Evolutionary conservation across 2,888 invertebrate genomes (phyloP), one percentile per base, ranked within the genome.

Genomic region (Pollenia amentaria): DNA sequence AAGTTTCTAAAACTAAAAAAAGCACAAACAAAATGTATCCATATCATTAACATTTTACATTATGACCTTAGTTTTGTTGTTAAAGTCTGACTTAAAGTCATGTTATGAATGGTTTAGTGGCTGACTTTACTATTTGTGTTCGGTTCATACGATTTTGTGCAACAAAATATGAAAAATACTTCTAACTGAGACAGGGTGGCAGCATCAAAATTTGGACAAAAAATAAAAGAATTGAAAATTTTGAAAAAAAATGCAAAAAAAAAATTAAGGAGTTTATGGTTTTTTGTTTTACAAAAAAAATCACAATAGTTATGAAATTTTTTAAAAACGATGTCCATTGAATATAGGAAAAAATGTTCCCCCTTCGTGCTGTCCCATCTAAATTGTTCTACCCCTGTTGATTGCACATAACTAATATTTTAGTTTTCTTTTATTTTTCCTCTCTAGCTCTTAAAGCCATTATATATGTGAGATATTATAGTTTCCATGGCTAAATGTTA

Each of bases 1-100:
- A 73, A 64, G 72, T 73, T 72, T 72, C 29, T 72, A 38, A 44
- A 62, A 46, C 3, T 3, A 4, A 38, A 69, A 44, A 44, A n/a
- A 62, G 62, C 11, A 69, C 44, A 44, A 81, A 53, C 62, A 62
- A 21, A 84, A 82, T 82, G 60, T 77, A 81, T 72, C 65, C 73
- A 78, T 82, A 65, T 78, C 85, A 69, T 82, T 85, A 85, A 85
- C 67, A 82, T 85, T 85, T 81, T 85, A 78, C 67, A 81, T 78
- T 85, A 85, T 82, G 77, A 82, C 81, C 85, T 82, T 53, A 85
- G 82, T 82, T 78, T 77, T 60, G 60, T 72, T 81, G 77, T 57
- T 85, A 76, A 80, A 82, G 77, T 77, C 81, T 60, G 72, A 72
- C 85, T 85, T 85, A 11, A 60, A 85, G 72, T 73, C 82, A 78